Evolutionary conservation across 2,888 invertebrate genomes (phyloP).

Genomic region (Homarus gammarus): DNA sequence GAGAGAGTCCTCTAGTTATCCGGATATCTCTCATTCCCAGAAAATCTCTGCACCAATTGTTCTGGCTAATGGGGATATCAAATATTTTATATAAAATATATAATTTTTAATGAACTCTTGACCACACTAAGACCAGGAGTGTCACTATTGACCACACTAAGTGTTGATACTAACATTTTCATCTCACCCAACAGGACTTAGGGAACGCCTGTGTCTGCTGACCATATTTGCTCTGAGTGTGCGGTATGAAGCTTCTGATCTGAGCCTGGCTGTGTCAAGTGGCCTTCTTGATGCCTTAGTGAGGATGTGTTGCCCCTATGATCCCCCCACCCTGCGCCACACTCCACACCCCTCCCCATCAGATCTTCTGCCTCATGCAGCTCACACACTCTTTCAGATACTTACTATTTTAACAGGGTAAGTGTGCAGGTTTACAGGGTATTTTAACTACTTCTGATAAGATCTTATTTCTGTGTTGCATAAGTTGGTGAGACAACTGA

Average conservation of each 20-base stretch:
- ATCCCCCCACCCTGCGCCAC: constrained; percentile 69
- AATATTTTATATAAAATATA: too few relatives aligned
- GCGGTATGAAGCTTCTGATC: constrained; percentile 82
- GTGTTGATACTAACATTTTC: too few relatives aligned
- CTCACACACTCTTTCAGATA: constrained; percentile 73
- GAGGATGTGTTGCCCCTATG: constrained; percentile 78
- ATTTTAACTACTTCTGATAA: too few relatives aligned
- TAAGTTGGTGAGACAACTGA: neutral
- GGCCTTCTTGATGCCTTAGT: constrained; percentile 81
- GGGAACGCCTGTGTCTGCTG: constrained; percentile 81
- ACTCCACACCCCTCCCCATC: constrained; percentile 72
- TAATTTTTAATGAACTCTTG: too few relatives aligned
- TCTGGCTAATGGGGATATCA: too few relatives aligned
- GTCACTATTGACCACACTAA: too few relatives aligned
- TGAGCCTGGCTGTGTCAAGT: constrained; percentile 82
- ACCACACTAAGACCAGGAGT: too few relatives aligned
- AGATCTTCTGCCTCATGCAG: constrained; percentile 70
- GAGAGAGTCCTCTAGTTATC: too few relatives aligned
- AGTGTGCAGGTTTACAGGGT: too few relatives aligned
- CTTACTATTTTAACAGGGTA: constrained; percentile 73
- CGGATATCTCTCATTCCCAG: too few relatives aligned
- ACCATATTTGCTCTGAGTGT: constrained; percentile 83
- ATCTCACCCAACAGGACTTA: constrained; percentile 76
- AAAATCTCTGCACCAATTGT: too few relatives aligned
- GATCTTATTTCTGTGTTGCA: neutral